Evolutionary conservation across 2,113 vertebrate species (phyloP), one percentile per base, ranked within the genome.

Genomic region (Megalops atlanticus): DNA sequence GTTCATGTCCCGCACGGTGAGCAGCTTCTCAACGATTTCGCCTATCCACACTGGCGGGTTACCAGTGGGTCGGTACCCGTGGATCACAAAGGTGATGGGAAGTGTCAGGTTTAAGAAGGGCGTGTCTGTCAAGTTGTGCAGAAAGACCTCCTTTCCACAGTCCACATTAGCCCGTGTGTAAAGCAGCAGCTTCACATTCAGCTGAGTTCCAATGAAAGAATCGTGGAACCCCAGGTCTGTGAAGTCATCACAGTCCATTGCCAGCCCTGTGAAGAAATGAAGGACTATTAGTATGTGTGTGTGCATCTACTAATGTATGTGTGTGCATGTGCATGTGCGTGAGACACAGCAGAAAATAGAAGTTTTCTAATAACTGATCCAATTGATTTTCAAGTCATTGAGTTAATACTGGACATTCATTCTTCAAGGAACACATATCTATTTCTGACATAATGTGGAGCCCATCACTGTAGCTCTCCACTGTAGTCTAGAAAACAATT

Each of bases 61-160:
- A 0, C 98, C 97, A 0, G 93, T 92, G 49, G 94, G 96, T 85
- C 98, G 94, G 81, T 93, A 99, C 27, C 98, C 98, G 31, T 99
- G 98, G 79, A 98, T 91, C 77, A 99, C 47, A 85, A 98, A 96
- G 72, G 95, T 89, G n/a, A 89, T 96, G 58, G 93, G 95, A 69
- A 88, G 95, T 79, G 72, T 88, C 24, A 78, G 15, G 27, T 95
- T 91, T 58, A 99, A 93, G 70, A 90, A 84, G 1, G 88, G 54
- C 1, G 94, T 89, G 35, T 88, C 84, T 7, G 92, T 88, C 27
- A 94, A 76, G 77, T 96, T 54, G 0, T 86, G 52, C 68, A 91
- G 91, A 82, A 88, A 90, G 10, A 97, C 76, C 4, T 90, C 88
- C 2, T 88, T 83, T 0, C 94, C 94, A 85, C 98, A 99, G n/a